Evolutionary conservation across 1,140 invertebrate genomes (phyloP), one percentile per base, ranked within the genome.

Genomic region (Tetragnatha versicolor): DNA sequence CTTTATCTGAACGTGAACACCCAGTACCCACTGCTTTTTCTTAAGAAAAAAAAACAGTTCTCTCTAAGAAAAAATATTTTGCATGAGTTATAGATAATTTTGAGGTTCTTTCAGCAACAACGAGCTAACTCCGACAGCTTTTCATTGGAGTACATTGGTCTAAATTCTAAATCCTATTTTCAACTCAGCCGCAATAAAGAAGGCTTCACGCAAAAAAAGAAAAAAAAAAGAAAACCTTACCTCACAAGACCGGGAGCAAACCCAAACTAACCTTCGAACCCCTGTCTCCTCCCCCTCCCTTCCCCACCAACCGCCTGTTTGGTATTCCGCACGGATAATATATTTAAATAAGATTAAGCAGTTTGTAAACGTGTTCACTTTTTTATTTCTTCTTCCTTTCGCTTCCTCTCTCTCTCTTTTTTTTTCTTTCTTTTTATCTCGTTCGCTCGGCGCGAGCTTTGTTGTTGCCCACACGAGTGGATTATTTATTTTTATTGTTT

Each of bases 311-410:
- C 12, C 3, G 9, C 3, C 3, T n/a, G 4, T 27, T 29, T 49
- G 1, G 39, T 20, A 65, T n/a, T 20, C 14, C 17, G 39, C 25
- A 42, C 42, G 37, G 60, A 55, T 31, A 49, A 20, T 51, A 35
- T 72, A 72, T 72, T 72, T 72, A 72, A 72, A 72, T 72, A 29
- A 72, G 51, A 72, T 72, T 72, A 58, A 60, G 69, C 42, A 72
- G 69, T 72, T 72, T 42, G 69, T 60, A 72, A 72, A 45, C 53
- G 51, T 14, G 14, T 72, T 58, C n/a, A n/a, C n/a, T 72, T 45
- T 53, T 6, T 63, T 58, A 29, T 10, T 6, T 53, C 14, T 35
- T 49, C 17, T 72, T 60, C 20, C 27, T 29, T 45, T 22, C 25
- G 61, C 39, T 65, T 27, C 33, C 10, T 20, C 25, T 29, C 35